phyloP scores from a whole-genome alignment of 2,888 invertebrate genomes.

The Zootermopsis nevadensis region DNA sequence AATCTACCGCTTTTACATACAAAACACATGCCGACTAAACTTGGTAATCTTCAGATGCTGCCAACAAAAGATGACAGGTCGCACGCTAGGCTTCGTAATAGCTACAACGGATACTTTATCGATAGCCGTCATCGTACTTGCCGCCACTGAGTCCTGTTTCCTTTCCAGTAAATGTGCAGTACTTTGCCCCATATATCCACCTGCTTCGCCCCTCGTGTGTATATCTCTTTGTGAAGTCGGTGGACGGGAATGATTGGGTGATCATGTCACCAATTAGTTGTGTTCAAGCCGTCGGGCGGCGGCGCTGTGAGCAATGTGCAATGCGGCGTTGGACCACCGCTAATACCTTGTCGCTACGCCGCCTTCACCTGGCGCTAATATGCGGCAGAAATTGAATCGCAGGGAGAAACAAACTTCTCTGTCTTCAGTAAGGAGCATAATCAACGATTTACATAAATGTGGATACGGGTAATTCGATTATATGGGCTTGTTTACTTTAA shows the following conservation, averaged over 20 bases:
- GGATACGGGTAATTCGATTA: background rate
- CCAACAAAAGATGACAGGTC: too few species aligned
- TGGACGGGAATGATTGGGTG: constrained; percentile 30
- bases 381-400: constrained; percentile 11
- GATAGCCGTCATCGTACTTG: too few species aligned
- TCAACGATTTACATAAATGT: background rate
- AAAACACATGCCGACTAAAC: too few species aligned
- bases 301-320: constrained; percentile 8
- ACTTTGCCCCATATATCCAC: background rate
- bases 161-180: background rate
- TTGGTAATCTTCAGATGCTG: too few species aligned
- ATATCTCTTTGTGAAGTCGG: constrained; percentile 34
- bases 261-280: constrained; percentile 37
- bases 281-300: background rate
- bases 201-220: background rate
- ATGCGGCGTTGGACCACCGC: constrained; percentile 5
- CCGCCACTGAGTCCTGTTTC: background rate
- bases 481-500: too few species aligned
- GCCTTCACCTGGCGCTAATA: constrained; percentile 13
- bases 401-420: background rate
- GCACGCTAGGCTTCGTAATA: too few species aligned
- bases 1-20: too few species aligned
- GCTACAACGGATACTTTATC: too few species aligned
- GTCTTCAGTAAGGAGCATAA: background rate
- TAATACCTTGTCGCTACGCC: background rate